Evolutionary conservation across 2,113 vertebrate species (phyloP).

Genomic region (Pedionomus torquatus): DNA sequence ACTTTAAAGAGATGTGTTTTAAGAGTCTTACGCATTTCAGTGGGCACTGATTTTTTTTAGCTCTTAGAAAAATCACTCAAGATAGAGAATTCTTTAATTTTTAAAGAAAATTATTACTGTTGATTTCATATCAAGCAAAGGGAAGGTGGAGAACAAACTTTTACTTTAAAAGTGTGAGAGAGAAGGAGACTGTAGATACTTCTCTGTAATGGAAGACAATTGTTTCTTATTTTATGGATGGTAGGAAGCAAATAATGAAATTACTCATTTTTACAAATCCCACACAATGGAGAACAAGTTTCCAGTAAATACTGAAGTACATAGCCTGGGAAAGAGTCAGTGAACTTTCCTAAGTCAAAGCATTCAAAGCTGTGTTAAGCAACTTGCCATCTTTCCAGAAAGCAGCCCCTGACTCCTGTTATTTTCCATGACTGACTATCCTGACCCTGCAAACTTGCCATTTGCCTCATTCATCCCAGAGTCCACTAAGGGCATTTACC

Average conservation of each 20-base stretch:
- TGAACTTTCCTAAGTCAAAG: background rate
- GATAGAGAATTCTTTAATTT: background rate
- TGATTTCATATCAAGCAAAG: background rate
- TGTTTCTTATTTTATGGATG: background rate
- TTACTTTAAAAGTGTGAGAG: background rate
- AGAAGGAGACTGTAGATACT: background rate
- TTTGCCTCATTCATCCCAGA: background rate
- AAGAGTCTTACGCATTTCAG: background rate
- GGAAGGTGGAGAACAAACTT: background rate
- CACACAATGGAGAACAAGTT: background rate
- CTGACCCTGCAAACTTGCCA: background rate
- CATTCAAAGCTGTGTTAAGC: background rate
- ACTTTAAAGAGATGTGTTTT: background rate
- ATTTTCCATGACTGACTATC: background rate
- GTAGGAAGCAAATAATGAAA: background rate
- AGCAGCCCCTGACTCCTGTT: background rate
- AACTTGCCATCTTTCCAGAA: background rate
- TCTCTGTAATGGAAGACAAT: background rate
- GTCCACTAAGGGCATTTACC: background rate
- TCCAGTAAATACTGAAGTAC: background rate
- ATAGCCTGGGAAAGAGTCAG: background rate
- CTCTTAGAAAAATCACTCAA: background rate
- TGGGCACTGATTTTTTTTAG: background rate
- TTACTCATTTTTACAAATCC: background rate
- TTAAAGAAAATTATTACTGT: background rate